Conservation (phyloP, 2,888 invertebrate genomes). For the Hypena proboscidalis region DNA sequence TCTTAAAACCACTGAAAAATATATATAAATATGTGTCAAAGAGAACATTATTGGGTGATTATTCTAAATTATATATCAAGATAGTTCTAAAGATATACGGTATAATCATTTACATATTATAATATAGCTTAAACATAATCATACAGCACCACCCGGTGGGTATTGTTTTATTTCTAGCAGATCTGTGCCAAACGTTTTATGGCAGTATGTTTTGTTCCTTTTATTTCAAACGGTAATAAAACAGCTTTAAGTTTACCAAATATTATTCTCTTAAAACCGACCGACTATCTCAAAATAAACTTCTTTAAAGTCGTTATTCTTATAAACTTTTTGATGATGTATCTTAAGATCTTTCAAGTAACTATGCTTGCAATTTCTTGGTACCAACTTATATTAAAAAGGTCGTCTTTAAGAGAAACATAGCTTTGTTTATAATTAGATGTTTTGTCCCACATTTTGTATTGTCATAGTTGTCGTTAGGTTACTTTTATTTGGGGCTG, state of each 20-base stretch:
- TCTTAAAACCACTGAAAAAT: too few relatives aligned
- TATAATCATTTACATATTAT: slow-evolving; percentile 17
- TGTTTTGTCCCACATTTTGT: slow-evolving; percentile 19
- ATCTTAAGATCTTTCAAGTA: neutral
- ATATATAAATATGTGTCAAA: too few relatives aligned
- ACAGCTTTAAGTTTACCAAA: slow-evolving; percentile 6
- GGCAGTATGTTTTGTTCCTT: slow-evolving; percentile 35
- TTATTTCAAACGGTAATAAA: slow-evolving; percentile 10
- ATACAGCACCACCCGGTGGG: slow-evolving; percentile 24
- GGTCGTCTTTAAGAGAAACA: slow-evolving; percentile 19
- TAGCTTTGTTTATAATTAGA: neutral
- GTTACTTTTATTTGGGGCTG: slow-evolving; percentile 49
- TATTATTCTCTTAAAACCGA: slow-evolving; percentile 22
- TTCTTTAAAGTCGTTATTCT: slow-evolving; percentile 2
- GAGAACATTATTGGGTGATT: neutral
- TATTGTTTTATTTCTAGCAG: slow-evolving; percentile 28
- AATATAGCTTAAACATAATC: slow-evolving; percentile 10
- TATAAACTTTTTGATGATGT: slow-evolving; percentile 1
- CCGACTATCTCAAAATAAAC: neutral
- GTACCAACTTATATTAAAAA: neutral
- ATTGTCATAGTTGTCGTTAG: slow-evolving; percentile 27
- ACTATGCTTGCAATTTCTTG: slow-evolving; percentile 3
- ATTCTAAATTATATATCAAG: slow-evolving; percentile 15
- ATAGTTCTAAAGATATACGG: slow-evolving; percentile 20
- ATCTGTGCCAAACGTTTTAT: slow-evolving; percentile 52